Base-by-base conservation (phyloP, 2,113 vertebrate genomes). In the Indicator indicator region DNA sequence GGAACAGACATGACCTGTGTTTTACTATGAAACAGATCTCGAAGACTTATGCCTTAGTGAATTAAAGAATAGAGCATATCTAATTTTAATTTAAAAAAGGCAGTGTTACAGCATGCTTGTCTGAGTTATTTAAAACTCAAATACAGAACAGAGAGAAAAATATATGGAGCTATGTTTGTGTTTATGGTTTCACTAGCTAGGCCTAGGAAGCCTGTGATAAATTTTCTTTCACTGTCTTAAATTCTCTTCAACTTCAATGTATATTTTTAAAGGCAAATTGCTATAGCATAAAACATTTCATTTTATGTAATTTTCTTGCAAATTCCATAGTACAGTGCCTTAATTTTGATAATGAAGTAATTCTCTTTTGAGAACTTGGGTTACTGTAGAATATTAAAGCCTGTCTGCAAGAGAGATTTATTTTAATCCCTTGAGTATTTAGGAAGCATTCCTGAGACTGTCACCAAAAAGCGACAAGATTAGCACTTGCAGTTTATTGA, bases 381-480 rank as follows among this genome's bases (percentile, higher is more conserved):
- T 97, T 97, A 93, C 38, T 71, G 68, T 70, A 19, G 81, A 94
- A 94, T 97, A 97, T 82, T 85, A 95, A 97, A 97, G 89, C 91
- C 95, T 97, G 95, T 98, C 96, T 97, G 90, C 7, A 84, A 94
- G 92, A 97, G 95, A 97, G 97, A 96, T 98, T 98, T 98, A 91
- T 94, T 97, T 97, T 98, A 98, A 97, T 98, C 97, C 94, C 93
- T 95, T 92, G 94, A 96, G 94, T 95, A 96, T 94, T 98, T 98
- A 97, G 96, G 96, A 97, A 96, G 91, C 97, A 97, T 98, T 98
- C 96, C 94, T 94, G 94, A 98, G 91, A 94, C 93, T 24, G 40
- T 97, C 7, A 12, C 93, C 94, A 97, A 94, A 97, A 97, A 91
- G 94, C 95, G 96, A 95, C 96, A 97, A 96, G 96, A 97, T 97